Percentiles rank a stretch among this genome's conserved stretches.
Conservation (phyloP, 2,888 invertebrate species). For the Liopterus haemorrhoidalis region DNA sequence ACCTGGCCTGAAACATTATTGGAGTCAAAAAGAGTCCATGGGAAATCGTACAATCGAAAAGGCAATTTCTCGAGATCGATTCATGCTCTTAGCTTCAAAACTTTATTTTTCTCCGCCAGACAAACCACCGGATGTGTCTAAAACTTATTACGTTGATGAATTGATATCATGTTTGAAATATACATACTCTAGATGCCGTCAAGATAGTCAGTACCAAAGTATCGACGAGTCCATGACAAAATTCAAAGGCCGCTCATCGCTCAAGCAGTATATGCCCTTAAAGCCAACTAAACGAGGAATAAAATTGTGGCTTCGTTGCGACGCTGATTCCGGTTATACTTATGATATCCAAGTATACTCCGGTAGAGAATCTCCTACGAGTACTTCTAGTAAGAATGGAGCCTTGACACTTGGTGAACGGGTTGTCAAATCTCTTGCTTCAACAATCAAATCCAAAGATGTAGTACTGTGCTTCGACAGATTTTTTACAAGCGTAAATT, state of each 20-base stretch:
- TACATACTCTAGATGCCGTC: slow-evolving; percentile 18
- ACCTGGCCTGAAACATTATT: slow-evolving; percentile 13
- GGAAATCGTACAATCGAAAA: slow-evolving; percentile 15
- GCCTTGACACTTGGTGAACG: slow-evolving; percentile 29
- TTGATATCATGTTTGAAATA: slow-evolving; percentile 21
- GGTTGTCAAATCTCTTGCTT: slow-evolving; percentile 27
- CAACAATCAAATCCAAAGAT: slow-evolving; percentile 13
- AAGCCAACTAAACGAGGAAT: slow-evolving; percentile 30
- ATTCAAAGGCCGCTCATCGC: slow-evolving; percentile 21
- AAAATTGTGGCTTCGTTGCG: slow-evolving; percentile 30
- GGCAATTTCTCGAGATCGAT: slow-evolving; percentile 18
- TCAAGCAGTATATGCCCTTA: slow-evolving; percentile 31
- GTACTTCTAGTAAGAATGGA: too few species aligned
- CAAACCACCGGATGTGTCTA: slow-evolving; percentile 15
- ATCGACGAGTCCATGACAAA: slow-evolving; percentile 24
- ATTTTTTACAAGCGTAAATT: slow-evolving; percentile 19
- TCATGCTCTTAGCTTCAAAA: slow-evolving; percentile 16
- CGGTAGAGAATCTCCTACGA: slow-evolving; percentile 28
- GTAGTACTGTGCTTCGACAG: slow-evolving; percentile 20
- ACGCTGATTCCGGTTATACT: slow-evolving; percentile 30
- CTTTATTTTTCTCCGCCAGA: slow-evolving; percentile 18
- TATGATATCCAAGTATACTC: slow-evolving; percentile 33
- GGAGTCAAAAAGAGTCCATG: slow-evolving; percentile 15
- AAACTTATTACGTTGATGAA: slow-evolving; percentile 22
- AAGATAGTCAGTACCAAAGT: slow-evolving; percentile 19